A percentile compares a stretch with the other conserved stretches of the same genome.
Evolutionary conservation across 2,113 vertebrate species (phyloP).

Genomic region (Limnothrissa miodon): DNA sequence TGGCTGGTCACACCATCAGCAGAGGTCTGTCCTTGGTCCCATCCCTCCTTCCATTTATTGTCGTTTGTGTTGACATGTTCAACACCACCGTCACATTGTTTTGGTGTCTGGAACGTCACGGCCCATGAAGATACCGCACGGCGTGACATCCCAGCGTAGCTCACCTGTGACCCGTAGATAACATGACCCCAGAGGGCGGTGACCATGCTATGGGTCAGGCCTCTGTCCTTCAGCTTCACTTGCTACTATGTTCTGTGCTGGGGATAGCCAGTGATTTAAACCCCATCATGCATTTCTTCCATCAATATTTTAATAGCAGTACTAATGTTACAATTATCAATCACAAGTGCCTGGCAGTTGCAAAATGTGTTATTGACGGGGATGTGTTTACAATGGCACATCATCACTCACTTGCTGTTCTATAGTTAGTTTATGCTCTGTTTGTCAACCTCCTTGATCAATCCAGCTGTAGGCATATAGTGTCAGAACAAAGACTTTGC

Average conservation of each 20-base stretch:
- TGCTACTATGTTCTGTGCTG: not conserved
- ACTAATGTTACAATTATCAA: constrained; percentile 12
- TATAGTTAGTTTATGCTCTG: not conserved
- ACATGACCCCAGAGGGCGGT: not conserved
- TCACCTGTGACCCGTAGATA: constrained; percentile 51
- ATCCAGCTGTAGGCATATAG: not conserved
- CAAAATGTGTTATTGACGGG: not conserved
- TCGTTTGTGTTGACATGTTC: constrained; percentile 46
- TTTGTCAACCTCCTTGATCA: not conserved
- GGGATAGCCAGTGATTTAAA: not conserved
- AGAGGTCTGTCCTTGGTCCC: constrained; percentile 43
- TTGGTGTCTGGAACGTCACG: constrained; percentile 56
- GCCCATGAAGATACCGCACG: constrained; percentile 42
- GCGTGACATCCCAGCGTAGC: constrained; percentile 45
- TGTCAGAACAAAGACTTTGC: not conserved
- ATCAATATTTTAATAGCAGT: constrained; percentile 14
- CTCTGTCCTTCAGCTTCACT: not conserved
- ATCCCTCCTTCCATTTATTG: constrained; percentile 41
- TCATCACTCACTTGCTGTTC: not conserved
- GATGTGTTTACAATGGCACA: constrained; percentile 4
- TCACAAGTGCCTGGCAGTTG: not conserved
- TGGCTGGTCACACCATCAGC: constrained; percentile 19
- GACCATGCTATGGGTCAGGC: not conserved
- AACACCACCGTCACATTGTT: constrained; percentile 41
- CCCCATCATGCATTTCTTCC: not conserved